Conservation (phyloP, 2,888 invertebrate genomes). For the Phyllotreta cruciferae region DNA sequence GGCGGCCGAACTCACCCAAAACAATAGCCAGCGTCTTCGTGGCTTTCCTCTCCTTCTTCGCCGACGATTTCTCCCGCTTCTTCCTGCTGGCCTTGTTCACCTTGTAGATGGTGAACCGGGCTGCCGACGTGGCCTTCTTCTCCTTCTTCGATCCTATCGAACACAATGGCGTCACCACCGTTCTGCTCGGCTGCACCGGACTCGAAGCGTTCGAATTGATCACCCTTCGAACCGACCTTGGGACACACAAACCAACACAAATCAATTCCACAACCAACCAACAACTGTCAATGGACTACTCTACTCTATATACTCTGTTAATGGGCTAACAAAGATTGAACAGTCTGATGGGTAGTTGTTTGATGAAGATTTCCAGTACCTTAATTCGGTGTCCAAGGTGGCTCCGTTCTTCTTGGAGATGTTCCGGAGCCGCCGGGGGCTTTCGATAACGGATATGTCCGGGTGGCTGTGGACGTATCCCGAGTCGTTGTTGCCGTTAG, state of each 20-base stretch:
- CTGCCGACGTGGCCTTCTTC: conserved; percentile 72
- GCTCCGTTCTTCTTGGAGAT: conserved; percentile 53
- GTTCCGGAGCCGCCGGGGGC: conserved; percentile 52
- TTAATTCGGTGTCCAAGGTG: conserved; percentile 58
- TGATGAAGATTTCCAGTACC: conserved; percentile 52
- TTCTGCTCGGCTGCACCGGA: conserved; percentile 13
- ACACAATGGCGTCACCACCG: conserved; percentile 42
- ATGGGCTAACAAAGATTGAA: too few relatives aligned
- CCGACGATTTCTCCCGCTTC: conserved; percentile 92
- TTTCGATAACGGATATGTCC: conserved; percentile 61
- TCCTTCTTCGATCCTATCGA: conserved; percentile 75
- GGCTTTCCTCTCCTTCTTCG: conserved; percentile 95
- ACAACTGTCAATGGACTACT: too few relatives aligned
- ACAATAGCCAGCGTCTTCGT: conserved; percentile 99
- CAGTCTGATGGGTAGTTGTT: too few relatives aligned
- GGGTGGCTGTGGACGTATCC: conserved; percentile 71
- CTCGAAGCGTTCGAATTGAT: conserved; percentile 53
- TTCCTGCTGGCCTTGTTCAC: conserved; percentile 94
- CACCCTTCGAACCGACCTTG: conserved; percentile 69
- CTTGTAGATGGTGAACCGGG: conserved; percentile 90
- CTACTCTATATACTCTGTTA: too few relatives aligned
- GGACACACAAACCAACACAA: neutral
- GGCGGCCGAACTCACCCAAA: conserved; percentile 91
- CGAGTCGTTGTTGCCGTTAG: conserved; percentile 85
- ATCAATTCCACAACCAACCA: too few relatives aligned